Evolutionary conservation across 2,797 vertebrate genomes (phyloP), one percentile per base, ranked within the genome.

Genomic region (Rhincodon typus): DNA sequence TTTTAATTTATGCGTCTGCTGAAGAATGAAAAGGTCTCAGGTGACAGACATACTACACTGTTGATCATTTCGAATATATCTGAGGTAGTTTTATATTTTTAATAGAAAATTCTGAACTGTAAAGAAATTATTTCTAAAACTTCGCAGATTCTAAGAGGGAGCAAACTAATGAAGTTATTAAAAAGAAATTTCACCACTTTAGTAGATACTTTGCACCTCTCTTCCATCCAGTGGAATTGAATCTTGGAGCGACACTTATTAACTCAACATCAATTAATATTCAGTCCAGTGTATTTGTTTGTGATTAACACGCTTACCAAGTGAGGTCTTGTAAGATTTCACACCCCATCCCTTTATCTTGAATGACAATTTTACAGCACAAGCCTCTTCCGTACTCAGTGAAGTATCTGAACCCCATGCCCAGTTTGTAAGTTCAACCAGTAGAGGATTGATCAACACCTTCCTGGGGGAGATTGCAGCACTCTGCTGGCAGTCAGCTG

Each of bases 1-100:
- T 97, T 97, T 97, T 98, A 97, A 98, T 97, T 97, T 97, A 97
- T 97, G 97, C 97, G 95, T 97, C 97, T 96, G 96, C 96, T 96
- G 97, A 97, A 97, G 96, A 96, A 95, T 96, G 96, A 97, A 97
- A 96, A 97, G 97, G 97, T 96, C 96, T 97, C 96, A 97, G 96
- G 97, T 96, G 96, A 96, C 96, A 97, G 96, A 97, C 96, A 96
- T 96, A 97, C 96, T 96, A 96, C 97, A 6, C 30, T 57, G 27
- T 95, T 67, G 79, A 95, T 46, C 15, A 87, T 34, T 69, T 77
- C 23, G 66, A 95, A 84, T 95, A 84, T 3, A 84, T 67, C 67
- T 67, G 42, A 67, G 95, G 19, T 34, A 10, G 72, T 53, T 94
- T 53, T 74, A 19, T 25, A 21, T 95, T 34, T 95, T 34, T 19